Base-by-base conservation (phyloP, 2,888 invertebrate species). In the Caenorhabditis parvicauda region DNA sequence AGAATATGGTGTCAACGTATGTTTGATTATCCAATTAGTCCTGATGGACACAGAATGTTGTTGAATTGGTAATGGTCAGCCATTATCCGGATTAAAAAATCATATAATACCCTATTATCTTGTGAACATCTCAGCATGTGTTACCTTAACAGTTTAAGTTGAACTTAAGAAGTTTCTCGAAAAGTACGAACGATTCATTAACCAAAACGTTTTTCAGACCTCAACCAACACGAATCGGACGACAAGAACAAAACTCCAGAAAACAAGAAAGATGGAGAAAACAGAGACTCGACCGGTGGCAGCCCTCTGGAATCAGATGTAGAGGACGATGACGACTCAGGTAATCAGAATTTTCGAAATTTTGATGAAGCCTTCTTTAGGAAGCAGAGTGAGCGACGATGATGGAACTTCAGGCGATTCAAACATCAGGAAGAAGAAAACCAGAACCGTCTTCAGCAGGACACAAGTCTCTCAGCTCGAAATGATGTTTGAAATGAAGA, bases 401-500 rank as follows among this genome's bases (percentile, higher is more conserved):
- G 70, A 70, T 3, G 54, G 55, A 0, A 59, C 61, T n/a, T 53
- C 56, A 3, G 57, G 64, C 45, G 39, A 56, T 53, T 25, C 60
- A 59, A 39, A 48, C 51, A 9, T 46, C 48, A 2, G 75, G 49
- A 79, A 79, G 64, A 79, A 79, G 59, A 79, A 79, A 45, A 80
- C 80, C 1, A 54, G 79, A 22, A 79, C 79, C 7, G 79, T 79
- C 3, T 79, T 79, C 60, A 76, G 75, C 32, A 47, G 79, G 21
- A 63, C 62, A 32, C 78, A 78, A 55, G 79, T 79, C 5, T 66
- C 70, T 19, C 76, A 78, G 54, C 46, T 79, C 32, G 79, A 79
- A 48, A 58, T 61, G 65, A 74, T 61, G 9, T 79, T 79, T 42
- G 70, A 77, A 14, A 25, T 48, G 42, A 73, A 75, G 41, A 54